Conservation (phyloP, 2,113 vertebrate species). For the Falco punctatus region DNA sequence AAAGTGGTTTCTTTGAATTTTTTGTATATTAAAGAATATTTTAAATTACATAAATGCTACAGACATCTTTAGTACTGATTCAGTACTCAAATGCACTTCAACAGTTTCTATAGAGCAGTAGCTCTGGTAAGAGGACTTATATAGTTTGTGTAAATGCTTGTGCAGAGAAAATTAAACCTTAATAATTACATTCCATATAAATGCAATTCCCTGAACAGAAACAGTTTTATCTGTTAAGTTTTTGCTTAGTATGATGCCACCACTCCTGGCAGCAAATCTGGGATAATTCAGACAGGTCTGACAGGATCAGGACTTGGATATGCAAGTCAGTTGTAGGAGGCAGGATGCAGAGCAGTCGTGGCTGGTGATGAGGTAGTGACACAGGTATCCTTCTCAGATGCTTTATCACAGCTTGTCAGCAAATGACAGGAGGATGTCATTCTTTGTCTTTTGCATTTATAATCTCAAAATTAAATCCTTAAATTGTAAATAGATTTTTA, state of each 20-base stretch:
- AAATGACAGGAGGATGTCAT: neutral
- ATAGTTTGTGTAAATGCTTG: neutral
- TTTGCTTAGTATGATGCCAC: neutral
- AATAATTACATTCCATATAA: neutral
- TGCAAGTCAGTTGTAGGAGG: neutral
- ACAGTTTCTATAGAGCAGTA: neutral
- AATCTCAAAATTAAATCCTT: neutral
- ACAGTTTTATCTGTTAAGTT: neutral
- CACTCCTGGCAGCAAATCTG: neutral
- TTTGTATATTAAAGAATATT: too few relatives aligned
- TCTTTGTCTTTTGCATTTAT: neutral
- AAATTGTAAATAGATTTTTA: neutral
- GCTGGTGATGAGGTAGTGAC: neutral
- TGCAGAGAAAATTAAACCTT: neutral
- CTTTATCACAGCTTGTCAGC: neutral
- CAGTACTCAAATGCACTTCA: neutral
- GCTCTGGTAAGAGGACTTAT: neutral
- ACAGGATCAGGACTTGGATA: neutral
- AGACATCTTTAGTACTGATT: neutral
- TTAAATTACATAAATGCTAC: neutral
- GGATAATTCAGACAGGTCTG: neutral
- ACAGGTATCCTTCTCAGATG: neutral
- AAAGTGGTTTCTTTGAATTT: neutral
- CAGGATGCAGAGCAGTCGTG: neutral
- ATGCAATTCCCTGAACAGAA: neutral